Evolutionary conservation across 2,888 invertebrate species (phyloP).

Genomic region (Athripsodes cinereus): DNA sequence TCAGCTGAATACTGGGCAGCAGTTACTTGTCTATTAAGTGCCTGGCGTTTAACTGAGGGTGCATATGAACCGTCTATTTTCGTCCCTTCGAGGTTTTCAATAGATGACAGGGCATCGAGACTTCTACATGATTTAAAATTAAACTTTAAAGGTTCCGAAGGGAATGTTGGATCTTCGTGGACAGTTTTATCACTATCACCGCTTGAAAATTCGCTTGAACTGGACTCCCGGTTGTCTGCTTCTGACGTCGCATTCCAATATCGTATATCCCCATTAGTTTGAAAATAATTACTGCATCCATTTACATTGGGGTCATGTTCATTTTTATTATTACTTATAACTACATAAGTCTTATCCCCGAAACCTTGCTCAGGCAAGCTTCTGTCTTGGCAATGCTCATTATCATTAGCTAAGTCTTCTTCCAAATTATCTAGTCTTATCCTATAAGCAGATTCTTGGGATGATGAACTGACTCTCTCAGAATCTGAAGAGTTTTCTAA

Average conservation of each 20-base stretch:
- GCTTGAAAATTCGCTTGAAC: slow-evolving; percentile 43
- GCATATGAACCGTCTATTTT: slow-evolving; percentile 25
- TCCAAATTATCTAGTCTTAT: slow-evolving; percentile 8
- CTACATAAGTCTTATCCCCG: slow-evolving; percentile 27
- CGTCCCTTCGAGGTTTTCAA: slow-evolving; percentile 28
- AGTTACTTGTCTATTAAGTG: slow-evolving; percentile 34
- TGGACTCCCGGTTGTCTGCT: slow-evolving; percentile 32
- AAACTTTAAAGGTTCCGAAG: slow-evolving; percentile 27
- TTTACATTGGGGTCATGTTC: slow-evolving; percentile 10
- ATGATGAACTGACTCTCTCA: slow-evolving; percentile 24
- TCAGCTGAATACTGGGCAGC: slow-evolving; percentile 59
- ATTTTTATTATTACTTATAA: neutral
- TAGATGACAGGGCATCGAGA: slow-evolving; percentile 35
- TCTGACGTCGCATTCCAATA: slow-evolving; percentile 30
- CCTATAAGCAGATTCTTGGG: slow-evolving; percentile 24
- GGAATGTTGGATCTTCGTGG: slow-evolving; percentile 29
- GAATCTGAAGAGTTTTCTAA: slow-evolving; percentile 35
- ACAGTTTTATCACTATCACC: slow-evolving; percentile 31
- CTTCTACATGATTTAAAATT: slow-evolving; percentile 41
- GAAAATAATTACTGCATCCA: slow-evolving; percentile 28
- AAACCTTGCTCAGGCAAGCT: slow-evolving; percentile 28
- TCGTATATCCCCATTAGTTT: slow-evolving; percentile 34
- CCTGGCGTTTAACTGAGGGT: slow-evolving; percentile 28
- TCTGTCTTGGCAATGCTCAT: slow-evolving; percentile 21
- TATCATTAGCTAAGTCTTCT: slow-evolving; percentile 6